Percentiles rank a stretch among this genome's conserved stretches.
phyloP scores from a whole-genome alignment of 2,888 invertebrate genomes.

The Sarcophaga rosellei region DNA sequence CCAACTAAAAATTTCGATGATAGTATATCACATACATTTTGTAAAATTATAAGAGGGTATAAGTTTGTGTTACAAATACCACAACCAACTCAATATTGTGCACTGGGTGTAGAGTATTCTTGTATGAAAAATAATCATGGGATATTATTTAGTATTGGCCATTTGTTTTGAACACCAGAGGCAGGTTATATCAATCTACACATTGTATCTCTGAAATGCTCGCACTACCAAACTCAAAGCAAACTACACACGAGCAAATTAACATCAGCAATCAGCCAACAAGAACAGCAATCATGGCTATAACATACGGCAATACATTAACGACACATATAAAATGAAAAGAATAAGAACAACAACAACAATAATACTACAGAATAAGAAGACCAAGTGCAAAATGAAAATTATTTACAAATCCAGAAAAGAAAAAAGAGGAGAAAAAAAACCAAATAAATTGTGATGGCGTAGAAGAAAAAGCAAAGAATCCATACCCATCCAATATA shows the following conservation, averaged over 20 bases:
- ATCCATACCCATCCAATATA: conserved; percentile 4
- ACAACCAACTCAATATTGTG: too few species aligned
- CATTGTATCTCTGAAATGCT: conserved; percentile 71
- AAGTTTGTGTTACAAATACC: too few species aligned
- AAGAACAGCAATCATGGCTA: conserved; percentile 31
- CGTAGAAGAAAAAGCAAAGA: conserved; percentile 46
- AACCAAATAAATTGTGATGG: conserved; percentile 44
- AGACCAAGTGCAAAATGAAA: conserved; percentile 55
- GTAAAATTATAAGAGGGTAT: too few species aligned
- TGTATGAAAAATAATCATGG: neutral
- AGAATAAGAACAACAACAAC: conserved; percentile 9
- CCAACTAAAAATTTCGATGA: too few species aligned
- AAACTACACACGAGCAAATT: conserved; percentile 4
- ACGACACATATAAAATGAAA: neutral
- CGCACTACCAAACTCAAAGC: conserved; percentile 32
- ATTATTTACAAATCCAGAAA: conserved; percentile 3
- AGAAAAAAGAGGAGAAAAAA: neutral
- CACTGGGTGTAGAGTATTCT: neutral
- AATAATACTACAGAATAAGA: neutral
- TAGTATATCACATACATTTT: too few species aligned
- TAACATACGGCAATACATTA: conserved; percentile 19
- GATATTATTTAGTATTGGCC: conserved; percentile 33
- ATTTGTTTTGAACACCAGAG: conserved; percentile 73
- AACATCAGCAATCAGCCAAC: conserved; percentile 10
- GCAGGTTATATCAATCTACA: conserved; percentile 78